phyloP scores from a whole-genome alignment of 64 coral and sea anemone species.

The Orbicella faveolata region DNA sequence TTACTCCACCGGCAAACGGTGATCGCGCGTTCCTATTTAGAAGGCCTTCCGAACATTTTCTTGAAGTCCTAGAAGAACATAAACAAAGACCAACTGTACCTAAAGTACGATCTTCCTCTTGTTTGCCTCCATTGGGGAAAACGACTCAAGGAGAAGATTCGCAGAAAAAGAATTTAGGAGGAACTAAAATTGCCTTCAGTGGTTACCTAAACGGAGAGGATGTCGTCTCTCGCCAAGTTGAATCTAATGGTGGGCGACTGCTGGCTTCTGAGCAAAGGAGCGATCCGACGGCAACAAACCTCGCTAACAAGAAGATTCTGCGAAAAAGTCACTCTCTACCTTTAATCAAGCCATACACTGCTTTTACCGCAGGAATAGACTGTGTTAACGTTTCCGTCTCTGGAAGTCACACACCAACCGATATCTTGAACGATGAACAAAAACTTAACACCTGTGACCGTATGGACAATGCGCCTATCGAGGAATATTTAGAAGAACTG shows the following conservation, averaged over 20 bases:
- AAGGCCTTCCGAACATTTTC: conserved; percentile 39
- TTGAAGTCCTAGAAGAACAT: conserved; percentile 21
- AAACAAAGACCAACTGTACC: background rate
- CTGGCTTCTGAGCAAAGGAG: background rate
- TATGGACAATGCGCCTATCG: background rate
- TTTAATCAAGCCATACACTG: conserved; percentile 18
- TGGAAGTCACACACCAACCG: conserved; percentile 13
- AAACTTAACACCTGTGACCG: background rate
- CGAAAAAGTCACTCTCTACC: conserved; percentile 26
- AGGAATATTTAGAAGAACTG: conserved; percentile 23
- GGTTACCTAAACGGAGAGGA: background rate
- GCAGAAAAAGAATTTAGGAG: background rate
- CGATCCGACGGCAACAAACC: background rate
- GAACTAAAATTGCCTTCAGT: conserved; percentile 3
- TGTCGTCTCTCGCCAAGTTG: background rate
- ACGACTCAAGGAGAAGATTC: background rate
- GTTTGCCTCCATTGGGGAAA: conserved; percentile 7
- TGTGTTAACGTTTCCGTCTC: background rate
- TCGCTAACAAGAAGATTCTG: background rate
- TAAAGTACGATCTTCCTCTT: background rate
- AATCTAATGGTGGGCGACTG: background rate
- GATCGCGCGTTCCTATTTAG: conserved; percentile 3
- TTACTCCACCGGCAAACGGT: background rate
- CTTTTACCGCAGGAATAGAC: background rate
- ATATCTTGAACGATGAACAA: background rate